Percentiles rank a stretch among this genome's conserved stretches.
Evolutionary conservation across 2,113 vertebrate species (phyloP).

Genomic region (Stegostoma tigrinum): DNA sequence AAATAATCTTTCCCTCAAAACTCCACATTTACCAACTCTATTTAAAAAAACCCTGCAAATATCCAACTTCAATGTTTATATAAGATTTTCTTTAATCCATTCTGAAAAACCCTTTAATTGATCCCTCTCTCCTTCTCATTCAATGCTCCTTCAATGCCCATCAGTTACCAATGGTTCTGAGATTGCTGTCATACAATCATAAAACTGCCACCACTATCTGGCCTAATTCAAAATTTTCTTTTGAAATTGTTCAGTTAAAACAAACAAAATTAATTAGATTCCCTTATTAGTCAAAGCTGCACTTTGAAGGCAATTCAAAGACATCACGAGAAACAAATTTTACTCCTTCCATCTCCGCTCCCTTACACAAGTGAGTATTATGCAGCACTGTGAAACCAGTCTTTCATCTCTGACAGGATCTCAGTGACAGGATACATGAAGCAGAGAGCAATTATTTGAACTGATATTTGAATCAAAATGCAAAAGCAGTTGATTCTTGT

Average conservation of each 20-base stretch:
- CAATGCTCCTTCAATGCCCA: neutral
- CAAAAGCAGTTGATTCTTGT: conserved; percentile 25
- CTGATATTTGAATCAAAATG: conserved; percentile 35
- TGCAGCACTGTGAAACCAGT: neutral
- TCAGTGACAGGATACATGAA: neutral
- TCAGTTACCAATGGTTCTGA: neutral
- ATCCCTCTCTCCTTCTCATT: neutral
- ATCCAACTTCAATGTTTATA: neutral
- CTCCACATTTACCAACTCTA: neutral
- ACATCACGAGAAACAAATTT: neutral
- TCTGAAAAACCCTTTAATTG: neutral
- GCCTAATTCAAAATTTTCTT: neutral
- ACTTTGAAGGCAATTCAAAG: conserved; percentile 33
- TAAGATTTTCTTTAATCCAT: neutral
- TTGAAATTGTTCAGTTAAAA: neutral
- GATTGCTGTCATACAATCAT: neutral
- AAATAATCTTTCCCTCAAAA: neutral
- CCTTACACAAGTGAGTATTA: neutral
- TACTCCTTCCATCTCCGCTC: conserved; percentile 5
- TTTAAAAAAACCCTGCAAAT: neutral
- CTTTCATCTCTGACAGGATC: conserved; percentile 26
- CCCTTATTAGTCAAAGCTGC: conserved; percentile 7
- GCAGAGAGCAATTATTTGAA: conserved; percentile 17
- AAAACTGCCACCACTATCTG: neutral
- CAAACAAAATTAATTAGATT: neutral